Conservation (phyloP, 2,797 vertebrate species). For the Cryptoblepharus egeriae region DNA sequence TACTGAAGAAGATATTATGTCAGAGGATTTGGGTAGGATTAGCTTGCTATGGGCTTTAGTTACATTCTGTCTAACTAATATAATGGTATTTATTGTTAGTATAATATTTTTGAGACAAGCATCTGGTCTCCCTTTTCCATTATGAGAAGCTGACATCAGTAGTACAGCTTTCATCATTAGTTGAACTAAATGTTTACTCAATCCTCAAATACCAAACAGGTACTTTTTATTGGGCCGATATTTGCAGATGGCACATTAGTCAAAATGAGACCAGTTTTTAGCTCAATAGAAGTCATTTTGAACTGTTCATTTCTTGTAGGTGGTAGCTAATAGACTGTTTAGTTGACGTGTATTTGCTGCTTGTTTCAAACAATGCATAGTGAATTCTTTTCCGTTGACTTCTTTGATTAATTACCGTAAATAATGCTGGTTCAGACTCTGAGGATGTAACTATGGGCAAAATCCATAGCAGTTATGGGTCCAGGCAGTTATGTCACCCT, state of each 20-base stretch:
- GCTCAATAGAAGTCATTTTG: neutral
- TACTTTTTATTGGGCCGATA: neutral
- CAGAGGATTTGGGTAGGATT: fast-evolving
- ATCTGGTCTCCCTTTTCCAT: too few relatives aligned
- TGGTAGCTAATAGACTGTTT: neutral
- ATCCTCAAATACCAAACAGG: neutral
- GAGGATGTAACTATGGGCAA: too few relatives aligned
- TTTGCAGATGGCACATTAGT: neutral
- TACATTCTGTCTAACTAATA: slow-evolving; percentile 5
- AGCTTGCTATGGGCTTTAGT: neutral
- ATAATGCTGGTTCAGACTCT: neutral
- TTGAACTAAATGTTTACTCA: neutral
- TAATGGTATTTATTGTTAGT: neutral
- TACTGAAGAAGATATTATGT: neutral
- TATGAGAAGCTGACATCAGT: neutral
- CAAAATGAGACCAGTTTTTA: neutral
- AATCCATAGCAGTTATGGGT: too few relatives aligned
- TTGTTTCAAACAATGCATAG: neutral
- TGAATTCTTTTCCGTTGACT: neutral
- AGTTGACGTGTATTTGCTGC: neutral
- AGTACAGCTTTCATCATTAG: neutral
- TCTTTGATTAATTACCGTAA: neutral
- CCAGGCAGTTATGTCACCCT: too few relatives aligned
- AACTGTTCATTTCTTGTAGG: neutral
- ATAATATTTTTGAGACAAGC: neutral